Conservation (phyloP, 2,888 invertebrate species). For the Troglohyphantes excavatus region DNA sequence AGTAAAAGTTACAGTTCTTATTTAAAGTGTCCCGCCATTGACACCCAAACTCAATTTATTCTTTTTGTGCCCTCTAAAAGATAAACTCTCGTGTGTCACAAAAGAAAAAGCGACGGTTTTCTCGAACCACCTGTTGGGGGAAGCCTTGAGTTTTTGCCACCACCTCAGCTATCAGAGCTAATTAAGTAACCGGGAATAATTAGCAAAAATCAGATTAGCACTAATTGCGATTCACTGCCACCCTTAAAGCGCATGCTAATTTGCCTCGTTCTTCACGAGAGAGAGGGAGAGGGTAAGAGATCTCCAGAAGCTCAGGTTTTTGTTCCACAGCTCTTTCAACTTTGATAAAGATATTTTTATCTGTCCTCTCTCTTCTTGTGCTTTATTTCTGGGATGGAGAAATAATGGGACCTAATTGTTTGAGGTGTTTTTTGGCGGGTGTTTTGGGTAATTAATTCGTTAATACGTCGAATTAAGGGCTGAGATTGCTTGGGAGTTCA, state of each 20-base stretch:
- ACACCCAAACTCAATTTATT: slow-evolving; percentile 43
- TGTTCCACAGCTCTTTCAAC: slow-evolving; percentile 55
- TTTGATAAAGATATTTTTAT: slow-evolving; percentile 77
- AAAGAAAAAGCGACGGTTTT: slow-evolving; percentile 51
- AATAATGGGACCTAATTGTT: slow-evolving; percentile 74
- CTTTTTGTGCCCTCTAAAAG: slow-evolving; percentile 44
- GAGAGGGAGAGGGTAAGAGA: slow-evolving; percentile 32
- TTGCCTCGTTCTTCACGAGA: slow-evolving; percentile 68
- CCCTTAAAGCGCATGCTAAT: slow-evolving; percentile 75
- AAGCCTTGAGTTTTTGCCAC: slow-evolving; percentile 74
- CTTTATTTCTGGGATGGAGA: slow-evolving; percentile 67
- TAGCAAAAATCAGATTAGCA: slow-evolving; percentile 79
- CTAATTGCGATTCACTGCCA: slow-evolving; percentile 78
- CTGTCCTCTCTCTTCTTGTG: slow-evolving; percentile 63
- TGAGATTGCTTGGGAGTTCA: slow-evolving; percentile 25
- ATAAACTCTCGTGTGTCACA: slow-evolving; percentile 16
- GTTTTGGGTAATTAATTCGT: slow-evolving; percentile 69
- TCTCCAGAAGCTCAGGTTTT: slow-evolving; percentile 65
- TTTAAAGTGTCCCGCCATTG: no score
- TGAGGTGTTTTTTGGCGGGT: slow-evolving; percentile 56
- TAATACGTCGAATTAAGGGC: slow-evolving; percentile 58
- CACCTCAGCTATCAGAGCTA: slow-evolving; percentile 77
- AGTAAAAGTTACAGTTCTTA: no score
- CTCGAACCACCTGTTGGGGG: slow-evolving; percentile 73
- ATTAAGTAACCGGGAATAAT: slow-evolving; percentile 79